Percentiles rank a stretch among this genome's conserved stretches.
These are phyloP conservation scores for Atherinosoma microstoma DNA, from an alignment of 2,797 vertebrate genomes.

Conservation along the genomic window DNA sequence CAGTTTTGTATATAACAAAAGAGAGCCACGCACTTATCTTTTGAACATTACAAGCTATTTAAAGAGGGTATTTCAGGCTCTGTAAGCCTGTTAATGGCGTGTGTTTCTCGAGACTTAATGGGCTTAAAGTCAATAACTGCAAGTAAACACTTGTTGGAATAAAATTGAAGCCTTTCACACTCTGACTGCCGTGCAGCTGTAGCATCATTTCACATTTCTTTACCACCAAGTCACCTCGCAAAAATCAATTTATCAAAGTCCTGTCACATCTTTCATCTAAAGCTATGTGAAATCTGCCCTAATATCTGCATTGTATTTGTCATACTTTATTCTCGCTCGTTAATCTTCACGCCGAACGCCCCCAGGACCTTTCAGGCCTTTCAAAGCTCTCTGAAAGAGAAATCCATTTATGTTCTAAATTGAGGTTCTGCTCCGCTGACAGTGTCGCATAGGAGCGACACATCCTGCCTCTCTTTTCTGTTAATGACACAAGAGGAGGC, in stretches of 20 bases:
- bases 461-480: background rate
- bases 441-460: background rate
- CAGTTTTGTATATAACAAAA: background rate
- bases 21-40: background rate
- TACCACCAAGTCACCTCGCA: background rate
- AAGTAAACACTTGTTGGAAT: background rate
- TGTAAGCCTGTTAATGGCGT: background rate
- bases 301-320: slow-evolving; percentile 23
- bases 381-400: slow-evolving; percentile 2
- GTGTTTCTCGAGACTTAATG: background rate
- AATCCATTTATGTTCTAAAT: slow-evolving; percentile 43
- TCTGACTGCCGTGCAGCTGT: background rate
- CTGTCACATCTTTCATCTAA: background rate
- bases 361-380: slow-evolving; percentile 7
- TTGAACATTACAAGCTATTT: background rate
- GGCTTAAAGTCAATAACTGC: background rate
- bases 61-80: background rate
- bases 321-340: slow-evolving; percentile 30
- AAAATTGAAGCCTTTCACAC: background rate
- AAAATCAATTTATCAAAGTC: slow-evolving; percentile 12
- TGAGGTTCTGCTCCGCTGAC: slow-evolving; percentile 33
- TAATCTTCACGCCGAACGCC: slow-evolving; percentile 23
- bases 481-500: background rate
- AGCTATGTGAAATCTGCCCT: slow-evolving; percentile 5
- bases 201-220: background rate